These are phyloP conservation scores for Cichlasoma orientale DNA, from an alignment of 2,797 vertebrate genomes.

Conservation along the genomic window DNA sequence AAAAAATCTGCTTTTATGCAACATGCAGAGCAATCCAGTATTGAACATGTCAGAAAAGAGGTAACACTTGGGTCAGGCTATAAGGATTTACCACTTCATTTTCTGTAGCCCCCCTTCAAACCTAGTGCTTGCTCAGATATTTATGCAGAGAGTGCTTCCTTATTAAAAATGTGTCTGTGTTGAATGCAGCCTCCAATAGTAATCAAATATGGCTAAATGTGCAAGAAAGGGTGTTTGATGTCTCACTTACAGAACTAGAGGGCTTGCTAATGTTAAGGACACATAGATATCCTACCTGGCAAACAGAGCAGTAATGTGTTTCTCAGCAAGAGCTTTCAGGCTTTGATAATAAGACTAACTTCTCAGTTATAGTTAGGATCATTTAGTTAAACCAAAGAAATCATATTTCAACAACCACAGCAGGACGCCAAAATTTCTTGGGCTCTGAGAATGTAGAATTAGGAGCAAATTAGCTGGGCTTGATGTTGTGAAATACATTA, in stretches of 20 bases:
- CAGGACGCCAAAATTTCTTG: background rate
- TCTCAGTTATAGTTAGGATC: background rate
- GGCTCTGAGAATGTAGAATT: too few relatives aligned
- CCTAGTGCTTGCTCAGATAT: background rate
- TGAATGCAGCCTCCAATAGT: background rate
- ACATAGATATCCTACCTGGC: conserved; percentile 21
- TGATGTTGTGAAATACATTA: too few relatives aligned
- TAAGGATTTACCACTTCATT: background rate
- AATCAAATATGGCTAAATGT: conserved; percentile 34
- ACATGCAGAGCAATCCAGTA: background rate
- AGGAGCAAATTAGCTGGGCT: too few relatives aligned
- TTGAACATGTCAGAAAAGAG: background rate
- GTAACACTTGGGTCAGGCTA: background rate
- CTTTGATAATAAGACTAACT: conserved; percentile 14
- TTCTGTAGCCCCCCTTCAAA: background rate
- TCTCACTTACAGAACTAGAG: conserved; percentile 23
- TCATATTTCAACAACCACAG: background rate
- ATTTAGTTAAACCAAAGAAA: background rate
- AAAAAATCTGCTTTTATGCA: background rate
- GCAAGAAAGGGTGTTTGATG: conserved; percentile 31
- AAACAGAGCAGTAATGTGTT: conserved; percentile 24
- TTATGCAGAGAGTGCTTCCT: background rate
- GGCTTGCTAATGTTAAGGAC: conserved; percentile 21
- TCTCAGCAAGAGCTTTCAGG: conserved; percentile 34
- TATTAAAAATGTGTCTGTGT: background rate